phyloP scores from a whole-genome alignment of 2,888 invertebrate species.

The Phragmatobia fuliginosa region DNA sequence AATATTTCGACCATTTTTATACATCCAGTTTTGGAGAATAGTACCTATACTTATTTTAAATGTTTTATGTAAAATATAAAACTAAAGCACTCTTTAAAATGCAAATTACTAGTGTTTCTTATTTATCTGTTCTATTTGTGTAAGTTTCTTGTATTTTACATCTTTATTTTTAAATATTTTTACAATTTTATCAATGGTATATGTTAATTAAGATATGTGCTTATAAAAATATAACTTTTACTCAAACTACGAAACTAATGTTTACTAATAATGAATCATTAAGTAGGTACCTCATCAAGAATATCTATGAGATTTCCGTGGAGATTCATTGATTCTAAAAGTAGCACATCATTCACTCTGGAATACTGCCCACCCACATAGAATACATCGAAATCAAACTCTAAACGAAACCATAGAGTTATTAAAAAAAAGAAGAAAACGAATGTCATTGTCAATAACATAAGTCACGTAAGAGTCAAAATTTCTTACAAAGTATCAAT shows the following conservation, averaged over 20 bases:
- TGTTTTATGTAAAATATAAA: background rate
- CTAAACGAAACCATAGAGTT: background rate
- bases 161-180: background rate
- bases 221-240: no score
- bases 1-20: background rate
- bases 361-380: no score
- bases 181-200: no score
- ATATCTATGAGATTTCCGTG: background rate
- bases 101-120: background rate
- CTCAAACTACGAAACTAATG: background rate
- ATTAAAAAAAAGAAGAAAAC: background rate
- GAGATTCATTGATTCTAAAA: no score
- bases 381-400: no score
- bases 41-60: background rate
- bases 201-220: no score
- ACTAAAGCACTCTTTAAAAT: background rate
- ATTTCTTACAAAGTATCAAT: background rate
- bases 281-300: background rate
- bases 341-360: no score
- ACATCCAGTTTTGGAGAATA: background rate
- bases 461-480: background rate
- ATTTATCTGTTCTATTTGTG: background rate
- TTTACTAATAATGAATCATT: background rate
- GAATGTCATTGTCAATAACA: constrained; percentile 8
- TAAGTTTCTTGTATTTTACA: background rate